Conservation (phyloP, 2,113 vertebrate genomes). For the Leptobrachium leishanense region DNA sequence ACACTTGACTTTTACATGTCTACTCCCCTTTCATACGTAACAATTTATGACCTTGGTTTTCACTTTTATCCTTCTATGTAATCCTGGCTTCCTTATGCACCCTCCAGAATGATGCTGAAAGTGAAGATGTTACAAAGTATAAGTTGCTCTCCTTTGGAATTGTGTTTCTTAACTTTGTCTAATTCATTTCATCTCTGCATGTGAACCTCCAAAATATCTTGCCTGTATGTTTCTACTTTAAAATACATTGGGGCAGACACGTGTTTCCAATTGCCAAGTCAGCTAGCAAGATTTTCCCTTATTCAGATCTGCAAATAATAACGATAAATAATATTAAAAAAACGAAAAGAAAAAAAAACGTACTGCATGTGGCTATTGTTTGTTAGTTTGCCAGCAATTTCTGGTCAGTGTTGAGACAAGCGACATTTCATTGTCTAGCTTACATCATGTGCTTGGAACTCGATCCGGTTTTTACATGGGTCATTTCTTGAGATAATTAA, state of each 20-base stretch:
- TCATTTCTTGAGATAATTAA: conserved; percentile 57
- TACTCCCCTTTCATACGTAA: conserved; percentile 24
- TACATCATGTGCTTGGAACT: conserved; percentile 71
- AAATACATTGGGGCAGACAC: conserved; percentile 56
- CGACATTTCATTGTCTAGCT: conserved; percentile 58
- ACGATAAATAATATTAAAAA: conserved; percentile 51
- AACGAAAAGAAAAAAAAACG: conserved; percentile 47
- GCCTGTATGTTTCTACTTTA: conserved; percentile 58
- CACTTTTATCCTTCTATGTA: not conserved
- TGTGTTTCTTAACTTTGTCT: not conserved
- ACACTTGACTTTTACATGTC: conserved; percentile 55
- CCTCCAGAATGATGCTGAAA: not conserved
- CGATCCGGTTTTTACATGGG: conserved; percentile 54
- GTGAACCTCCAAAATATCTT: conserved; percentile 56
- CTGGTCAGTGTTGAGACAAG: conserved; percentile 61
- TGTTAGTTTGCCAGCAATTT: conserved; percentile 68
- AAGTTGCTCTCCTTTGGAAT: not conserved
- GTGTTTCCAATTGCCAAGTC: conserved; percentile 73
- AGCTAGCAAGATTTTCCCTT: conserved; percentile 64
- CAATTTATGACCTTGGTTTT: not conserved
- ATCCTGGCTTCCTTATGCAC: conserved; percentile 16
- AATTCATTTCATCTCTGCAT: conserved; percentile 1
- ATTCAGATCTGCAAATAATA: conserved; percentile 51
- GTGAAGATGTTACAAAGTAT: conserved; percentile 1
- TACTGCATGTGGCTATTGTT: conserved; percentile 63